phyloP scores from a whole-genome alignment of 1,140 invertebrate genomes.

The Philopotamus ludificatus region DNA sequence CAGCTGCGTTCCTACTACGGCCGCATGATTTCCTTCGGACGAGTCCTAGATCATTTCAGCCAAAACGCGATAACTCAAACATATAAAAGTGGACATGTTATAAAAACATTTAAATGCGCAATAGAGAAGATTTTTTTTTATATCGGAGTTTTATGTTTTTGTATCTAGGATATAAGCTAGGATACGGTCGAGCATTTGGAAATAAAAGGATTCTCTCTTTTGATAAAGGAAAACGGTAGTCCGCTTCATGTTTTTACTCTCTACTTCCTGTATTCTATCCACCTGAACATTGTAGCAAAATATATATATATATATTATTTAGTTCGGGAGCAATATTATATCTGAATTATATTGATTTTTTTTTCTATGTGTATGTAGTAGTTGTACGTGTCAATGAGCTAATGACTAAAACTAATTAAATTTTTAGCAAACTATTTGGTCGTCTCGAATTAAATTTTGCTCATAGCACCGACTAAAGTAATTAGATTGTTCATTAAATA shows the following conservation, averaged over 20 bases:
- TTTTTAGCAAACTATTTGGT: no score
- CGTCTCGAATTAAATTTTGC: no score
- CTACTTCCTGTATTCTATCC: slow-evolving; percentile 8
- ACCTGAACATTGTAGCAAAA: not conserved
- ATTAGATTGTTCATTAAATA: not conserved
- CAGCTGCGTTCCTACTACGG: not conserved
- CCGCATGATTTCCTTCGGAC: slow-evolving; percentile 4
- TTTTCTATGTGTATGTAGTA: no score
- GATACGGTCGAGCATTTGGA: slow-evolving; percentile 16
- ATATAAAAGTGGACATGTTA: not conserved
- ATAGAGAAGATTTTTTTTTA: slow-evolving; percentile 6
- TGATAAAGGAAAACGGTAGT: slow-evolving; percentile 26
- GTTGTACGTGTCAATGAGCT: no score
- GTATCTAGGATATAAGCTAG: slow-evolving; percentile 1
- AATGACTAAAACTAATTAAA: no score
- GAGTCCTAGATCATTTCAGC: not conserved
- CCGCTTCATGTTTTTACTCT: not conserved
- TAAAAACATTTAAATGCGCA: no score
- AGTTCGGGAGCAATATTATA: no score
- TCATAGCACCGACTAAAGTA: no score
- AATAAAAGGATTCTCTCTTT: slow-evolving; percentile 19
- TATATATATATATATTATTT: not conserved
- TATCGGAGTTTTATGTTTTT: not conserved
- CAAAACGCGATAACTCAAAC: not conserved
- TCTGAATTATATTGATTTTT: no score